Evolutionary conservation across 2,888 invertebrate species (phyloP).

Genomic region (Heterodera filipjevi): DNA sequence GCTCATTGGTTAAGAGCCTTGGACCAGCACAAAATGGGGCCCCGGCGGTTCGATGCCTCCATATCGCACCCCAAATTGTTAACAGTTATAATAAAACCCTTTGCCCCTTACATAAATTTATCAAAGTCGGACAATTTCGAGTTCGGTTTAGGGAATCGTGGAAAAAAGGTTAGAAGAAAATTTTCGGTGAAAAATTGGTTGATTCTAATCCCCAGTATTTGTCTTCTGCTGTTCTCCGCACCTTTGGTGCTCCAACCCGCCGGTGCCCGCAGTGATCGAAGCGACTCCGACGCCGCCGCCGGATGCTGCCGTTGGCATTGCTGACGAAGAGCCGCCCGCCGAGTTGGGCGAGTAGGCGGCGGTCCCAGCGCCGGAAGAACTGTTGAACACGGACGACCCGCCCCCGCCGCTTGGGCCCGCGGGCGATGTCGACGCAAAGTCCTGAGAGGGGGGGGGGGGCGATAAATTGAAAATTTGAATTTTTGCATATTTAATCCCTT

Average conservation of each 20-base stretch:
- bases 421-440: slow-evolving; percentile 41
- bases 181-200: no score
- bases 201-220: no score
- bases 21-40: no score
- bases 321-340: neutral
- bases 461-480: neutral
- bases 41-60: no score
- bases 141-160: no score
- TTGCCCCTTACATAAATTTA: no score
- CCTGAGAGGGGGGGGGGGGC: slow-evolving; percentile 29
- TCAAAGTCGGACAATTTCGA: no score
- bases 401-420: slow-evolving; percentile 23
- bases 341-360: slow-evolving; percentile 24
- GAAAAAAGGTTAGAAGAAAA: no score
- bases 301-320: neutral
- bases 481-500: neutral
- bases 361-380: neutral
- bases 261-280: slow-evolving; percentile 24
- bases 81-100: no score
- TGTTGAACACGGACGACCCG: slow-evolving; percentile 24
- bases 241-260: slow-evolving; percentile 15
- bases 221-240: slow-evolving; percentile 21
- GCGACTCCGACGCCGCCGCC: slow-evolving; percentile 13
- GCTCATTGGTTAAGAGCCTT: no score
- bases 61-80: no score